These are phyloP conservation scores for Dendrocincla tyrannina DNA, from an alignment of 2,797 vertebrate species.

Conservation along the genomic window DNA sequence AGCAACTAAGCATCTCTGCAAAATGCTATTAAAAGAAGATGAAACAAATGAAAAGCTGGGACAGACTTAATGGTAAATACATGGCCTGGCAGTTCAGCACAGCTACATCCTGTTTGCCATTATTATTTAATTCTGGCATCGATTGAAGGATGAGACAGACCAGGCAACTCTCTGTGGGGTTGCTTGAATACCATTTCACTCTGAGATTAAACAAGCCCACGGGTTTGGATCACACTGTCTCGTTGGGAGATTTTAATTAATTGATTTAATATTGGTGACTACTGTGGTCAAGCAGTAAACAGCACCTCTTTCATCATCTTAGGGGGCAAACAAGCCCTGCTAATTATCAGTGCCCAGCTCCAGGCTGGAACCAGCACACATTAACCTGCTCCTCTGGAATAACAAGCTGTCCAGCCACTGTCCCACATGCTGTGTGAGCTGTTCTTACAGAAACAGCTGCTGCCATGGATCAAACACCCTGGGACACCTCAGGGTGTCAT, in stretches of 20 bases:
- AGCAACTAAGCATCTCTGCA: constrained; percentile 33
- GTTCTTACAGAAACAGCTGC: background rate
- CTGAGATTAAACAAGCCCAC: background rate
- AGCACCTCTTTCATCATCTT: background rate
- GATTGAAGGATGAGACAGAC: constrained; percentile 12
- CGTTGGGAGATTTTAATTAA: background rate
- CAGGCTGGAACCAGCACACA: background rate
- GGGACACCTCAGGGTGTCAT: background rate
- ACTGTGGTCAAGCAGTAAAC: background rate
- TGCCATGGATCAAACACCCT: background rate
- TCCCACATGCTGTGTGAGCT: background rate
- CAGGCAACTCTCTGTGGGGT: constrained; percentile 1
- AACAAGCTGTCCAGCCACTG: background rate
- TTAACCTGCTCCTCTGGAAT: background rate
- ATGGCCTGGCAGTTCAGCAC: background rate
- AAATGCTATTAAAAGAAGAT: constrained; percentile 50
- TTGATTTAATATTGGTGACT: background rate
- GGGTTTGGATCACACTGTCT: background rate
- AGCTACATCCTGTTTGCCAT: constrained; percentile 1
- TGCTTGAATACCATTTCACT: background rate
- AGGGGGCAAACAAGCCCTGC: background rate
- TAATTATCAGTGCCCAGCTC: background rate
- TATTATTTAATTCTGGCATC: constrained; percentile 42
- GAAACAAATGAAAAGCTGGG: constrained; percentile 54
- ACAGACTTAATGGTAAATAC: constrained; percentile 16